These are phyloP conservation scores for Drosophila sucinea DNA, from an alignment of 1,140 invertebrate species.

Conservation along the genomic window DNA sequence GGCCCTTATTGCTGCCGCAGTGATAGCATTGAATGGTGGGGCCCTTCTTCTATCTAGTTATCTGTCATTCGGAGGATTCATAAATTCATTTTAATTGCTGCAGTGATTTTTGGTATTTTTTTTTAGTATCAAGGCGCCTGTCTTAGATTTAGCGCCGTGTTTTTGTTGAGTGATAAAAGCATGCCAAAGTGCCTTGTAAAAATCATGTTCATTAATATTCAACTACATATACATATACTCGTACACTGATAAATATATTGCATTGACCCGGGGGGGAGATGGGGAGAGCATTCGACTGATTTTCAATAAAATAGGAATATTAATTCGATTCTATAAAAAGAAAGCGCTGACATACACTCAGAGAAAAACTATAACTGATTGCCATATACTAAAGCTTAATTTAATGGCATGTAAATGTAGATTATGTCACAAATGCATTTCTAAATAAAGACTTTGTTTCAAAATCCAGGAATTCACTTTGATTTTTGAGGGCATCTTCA, in stretches of 20 bases:
- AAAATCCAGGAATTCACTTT: too few relatives aligned
- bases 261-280: neutral
- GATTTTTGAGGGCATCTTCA: too few relatives aligned
- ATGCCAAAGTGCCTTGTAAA: constrained; percentile 64
- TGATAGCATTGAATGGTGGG: constrained; percentile 10
- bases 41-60: constrained; percentile 29
- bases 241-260: constrained; percentile 6
- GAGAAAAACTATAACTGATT: neutral
- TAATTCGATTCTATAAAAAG: neutral
- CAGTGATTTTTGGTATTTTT: constrained; percentile 63
- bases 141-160: constrained; percentile 46
- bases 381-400: too few relatives aligned
- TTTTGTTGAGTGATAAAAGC: constrained; percentile 57
- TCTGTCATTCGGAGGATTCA: constrained; percentile 68
- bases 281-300: neutral
- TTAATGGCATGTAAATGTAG: too few relatives aligned
- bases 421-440: too few relatives aligned
- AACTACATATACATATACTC: constrained; percentile 48
- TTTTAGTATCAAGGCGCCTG: constrained; percentile 39
- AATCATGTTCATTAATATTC: constrained; percentile 74
- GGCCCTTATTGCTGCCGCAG: constrained; percentile 36
- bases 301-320: neutral
- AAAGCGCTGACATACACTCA: neutral
- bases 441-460: too few relatives aligned
- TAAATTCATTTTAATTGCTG: constrained; percentile 80